A percentile compares a stretch with the other conserved stretches of the same genome.
Conservation (phyloP, 1,140 invertebrate species). For the Paralvinella palmiformis region DNA sequence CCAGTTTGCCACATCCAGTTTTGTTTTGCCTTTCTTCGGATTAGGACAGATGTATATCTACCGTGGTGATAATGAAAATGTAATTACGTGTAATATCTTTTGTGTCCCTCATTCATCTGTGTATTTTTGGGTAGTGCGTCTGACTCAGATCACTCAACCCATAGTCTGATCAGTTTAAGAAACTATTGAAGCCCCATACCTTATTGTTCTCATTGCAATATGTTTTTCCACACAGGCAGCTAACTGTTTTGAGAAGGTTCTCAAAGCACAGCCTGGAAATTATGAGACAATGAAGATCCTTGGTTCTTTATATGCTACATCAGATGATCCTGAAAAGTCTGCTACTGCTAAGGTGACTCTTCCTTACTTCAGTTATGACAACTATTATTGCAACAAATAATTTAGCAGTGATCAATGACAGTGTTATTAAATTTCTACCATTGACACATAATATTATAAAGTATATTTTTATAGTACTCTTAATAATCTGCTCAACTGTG, state of each 20-base stretch:
- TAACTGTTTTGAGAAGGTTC: constrained; percentile 96
- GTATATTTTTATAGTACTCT: too few species aligned
- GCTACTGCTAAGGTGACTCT: constrained; percentile 74
- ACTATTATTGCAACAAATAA: too few species aligned
- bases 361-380: too few species aligned
- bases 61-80: constrained; percentile 93
- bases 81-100: constrained; percentile 47
- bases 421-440: too few species aligned
- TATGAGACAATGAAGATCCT: constrained; percentile 99
- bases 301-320: constrained; percentile 92
- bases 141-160: too few species aligned
- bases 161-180: too few species aligned
- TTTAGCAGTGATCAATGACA: too few species aligned
- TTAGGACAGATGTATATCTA: constrained; percentile 99
- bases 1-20: constrained; percentile 89
- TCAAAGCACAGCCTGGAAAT: constrained; percentile 94
- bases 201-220: too few species aligned
- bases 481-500: too few species aligned
- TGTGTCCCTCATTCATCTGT: not conserved
- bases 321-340: constrained; percentile 76
- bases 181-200: too few species aligned
- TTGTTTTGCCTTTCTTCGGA: constrained; percentile 96
- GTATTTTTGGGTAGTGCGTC: too few species aligned
- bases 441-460: too few species aligned
- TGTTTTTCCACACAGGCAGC: constrained; percentile 64